phyloP scores from a whole-genome alignment of 2,888 invertebrate genomes.

The Zonitis immaculata region DNA sequence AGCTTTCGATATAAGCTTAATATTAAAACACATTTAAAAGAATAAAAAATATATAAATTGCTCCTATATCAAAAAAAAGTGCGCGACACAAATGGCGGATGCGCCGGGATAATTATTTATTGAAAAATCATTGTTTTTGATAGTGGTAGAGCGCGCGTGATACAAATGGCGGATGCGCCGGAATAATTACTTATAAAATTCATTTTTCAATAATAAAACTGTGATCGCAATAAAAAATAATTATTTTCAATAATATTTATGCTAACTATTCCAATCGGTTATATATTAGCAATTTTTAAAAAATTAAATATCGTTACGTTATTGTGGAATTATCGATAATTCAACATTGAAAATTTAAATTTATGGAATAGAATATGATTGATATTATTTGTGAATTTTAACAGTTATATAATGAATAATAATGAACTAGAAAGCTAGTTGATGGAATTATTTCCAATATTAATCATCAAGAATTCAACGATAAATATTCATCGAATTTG shows the following conservation, averaged over 20 bases:
- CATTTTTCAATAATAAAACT: too few relatives aligned
- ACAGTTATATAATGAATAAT: neutral
- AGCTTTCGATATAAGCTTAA: neutral
- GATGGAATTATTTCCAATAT: neutral
- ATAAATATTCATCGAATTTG: neutral
- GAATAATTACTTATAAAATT: neutral
- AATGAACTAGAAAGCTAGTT: neutral
- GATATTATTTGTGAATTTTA: neutral
- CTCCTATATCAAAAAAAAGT: neutral
- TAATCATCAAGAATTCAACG: neutral
- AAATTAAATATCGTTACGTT: too few relatives aligned
- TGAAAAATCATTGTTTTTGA: neutral
- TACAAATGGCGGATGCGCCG: neutral
- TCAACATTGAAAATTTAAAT: too few relatives aligned
- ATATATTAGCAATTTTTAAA: too few relatives aligned
- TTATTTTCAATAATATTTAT: too few relatives aligned
- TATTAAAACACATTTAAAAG: too few relatives aligned
- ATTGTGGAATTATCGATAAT: too few relatives aligned
- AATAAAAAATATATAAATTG: too few relatives aligned
- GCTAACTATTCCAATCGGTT: too few relatives aligned
- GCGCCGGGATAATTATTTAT: neutral
- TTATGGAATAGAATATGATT: too few relatives aligned
- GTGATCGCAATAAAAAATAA: too few relatives aligned
- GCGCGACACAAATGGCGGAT: neutral
- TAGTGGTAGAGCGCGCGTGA: too few relatives aligned